A percentile compares a stretch with the other conserved stretches of the same genome.
Conservation (phyloP, 1,140 invertebrate genomes). For the Neodiprion fabricii region DNA sequence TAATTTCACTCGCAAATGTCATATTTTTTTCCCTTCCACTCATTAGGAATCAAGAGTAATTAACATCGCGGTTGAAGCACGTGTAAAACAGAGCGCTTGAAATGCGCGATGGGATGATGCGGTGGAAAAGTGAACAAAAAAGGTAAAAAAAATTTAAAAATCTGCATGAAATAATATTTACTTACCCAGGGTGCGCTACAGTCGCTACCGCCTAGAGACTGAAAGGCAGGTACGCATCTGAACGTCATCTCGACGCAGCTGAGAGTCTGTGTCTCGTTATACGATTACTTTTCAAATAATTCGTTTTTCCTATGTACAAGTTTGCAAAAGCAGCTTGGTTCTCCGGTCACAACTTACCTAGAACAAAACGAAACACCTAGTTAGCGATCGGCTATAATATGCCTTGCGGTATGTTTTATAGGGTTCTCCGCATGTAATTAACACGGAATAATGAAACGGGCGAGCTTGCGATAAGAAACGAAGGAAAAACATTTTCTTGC, state of each 20-base stretch:
- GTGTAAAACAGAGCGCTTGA: neutral
- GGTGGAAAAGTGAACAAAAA: neutral
- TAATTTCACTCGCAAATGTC: no score
- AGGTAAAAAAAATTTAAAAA: neutral
- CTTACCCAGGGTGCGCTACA: slow-evolving; percentile 73
- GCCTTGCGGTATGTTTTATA: no score
- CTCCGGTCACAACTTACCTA: slow-evolving; percentile 63
- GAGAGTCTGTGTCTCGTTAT: neutral
- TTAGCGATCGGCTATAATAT: slow-evolving; percentile 45
- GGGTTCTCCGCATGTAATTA: no score
- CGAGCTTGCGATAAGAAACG: no score
- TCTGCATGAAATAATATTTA: slow-evolving; percentile 31
- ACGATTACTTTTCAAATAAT: slow-evolving; percentile 16
- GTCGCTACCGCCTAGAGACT: slow-evolving; percentile 67
- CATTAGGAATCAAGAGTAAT: no score
- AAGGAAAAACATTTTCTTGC: neutral
- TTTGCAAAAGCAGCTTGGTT: slow-evolving; percentile 31
- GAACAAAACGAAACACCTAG: slow-evolving; percentile 60
- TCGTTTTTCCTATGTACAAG: slow-evolving; percentile 25
- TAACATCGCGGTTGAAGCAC: no score
- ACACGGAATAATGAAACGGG: no score
- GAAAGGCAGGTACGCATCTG: slow-evolving; percentile 71
- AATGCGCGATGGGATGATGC: neutral
- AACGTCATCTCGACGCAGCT: slow-evolving; percentile 61
- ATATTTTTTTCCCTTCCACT: no score